Conservation (phyloP, 2,113 vertebrate genomes). For the Gallinago jamesoni region DNA sequence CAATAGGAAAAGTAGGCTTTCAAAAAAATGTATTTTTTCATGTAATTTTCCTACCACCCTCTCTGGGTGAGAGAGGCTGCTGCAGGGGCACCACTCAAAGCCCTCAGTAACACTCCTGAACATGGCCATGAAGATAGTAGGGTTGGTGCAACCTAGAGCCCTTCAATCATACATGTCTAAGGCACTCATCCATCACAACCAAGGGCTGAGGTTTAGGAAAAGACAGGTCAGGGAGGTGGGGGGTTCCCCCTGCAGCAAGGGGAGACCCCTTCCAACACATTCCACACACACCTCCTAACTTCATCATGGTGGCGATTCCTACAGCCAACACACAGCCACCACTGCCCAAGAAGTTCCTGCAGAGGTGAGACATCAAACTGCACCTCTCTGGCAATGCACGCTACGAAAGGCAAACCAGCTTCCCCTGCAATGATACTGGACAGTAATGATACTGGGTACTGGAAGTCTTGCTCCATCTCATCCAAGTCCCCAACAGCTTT, state of each 20-base stretch:
- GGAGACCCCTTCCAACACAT: neutral
- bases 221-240: neutral
- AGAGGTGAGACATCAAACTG: neutral
- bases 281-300: neutral
- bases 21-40: neutral
- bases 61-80: neutral
- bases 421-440: neutral
- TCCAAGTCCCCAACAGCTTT: neutral
- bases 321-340: neutral
- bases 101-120: neutral
- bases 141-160: neutral
- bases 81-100: neutral
- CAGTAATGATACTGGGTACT: neutral
- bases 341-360: neutral
- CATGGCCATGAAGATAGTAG: fast-evolving
- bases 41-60: neutral
- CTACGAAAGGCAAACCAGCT: fast-evolving
- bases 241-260: neutral
- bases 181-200: neutral
- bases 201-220: neutral
- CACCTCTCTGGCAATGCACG: neutral
- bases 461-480: neutral
- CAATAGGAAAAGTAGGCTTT: neutral
- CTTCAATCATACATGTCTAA: neutral
- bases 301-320: neutral